phyloP scores from a whole-genome alignment of 2,113 vertebrate genomes.

The Prinia subflava region DNA sequence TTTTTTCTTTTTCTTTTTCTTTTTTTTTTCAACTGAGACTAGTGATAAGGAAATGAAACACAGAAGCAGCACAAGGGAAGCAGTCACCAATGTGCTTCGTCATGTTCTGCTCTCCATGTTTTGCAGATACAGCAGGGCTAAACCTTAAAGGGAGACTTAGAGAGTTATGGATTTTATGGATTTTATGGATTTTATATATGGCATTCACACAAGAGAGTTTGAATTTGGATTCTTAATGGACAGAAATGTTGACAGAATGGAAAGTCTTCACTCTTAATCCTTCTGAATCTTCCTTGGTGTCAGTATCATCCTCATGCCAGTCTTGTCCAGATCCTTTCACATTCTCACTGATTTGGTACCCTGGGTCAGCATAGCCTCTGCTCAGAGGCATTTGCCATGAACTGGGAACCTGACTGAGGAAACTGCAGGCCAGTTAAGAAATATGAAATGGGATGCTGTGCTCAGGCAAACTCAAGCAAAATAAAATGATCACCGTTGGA shows the following conservation, averaged over 20 bases:
- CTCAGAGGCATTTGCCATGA: background rate
- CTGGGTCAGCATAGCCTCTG: fast-evolving
- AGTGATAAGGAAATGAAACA: background rate
- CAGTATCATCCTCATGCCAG: background rate
- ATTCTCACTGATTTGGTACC: background rate
- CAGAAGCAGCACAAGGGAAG: background rate
- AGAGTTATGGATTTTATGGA: background rate
- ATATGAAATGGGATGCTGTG: background rate
- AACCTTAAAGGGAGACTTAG: background rate
- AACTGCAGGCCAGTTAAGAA: background rate
- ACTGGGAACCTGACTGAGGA: background rate
- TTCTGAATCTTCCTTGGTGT: background rate
- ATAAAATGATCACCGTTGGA: fast-evolving
- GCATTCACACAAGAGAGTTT: background rate
- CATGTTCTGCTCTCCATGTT: background rate
- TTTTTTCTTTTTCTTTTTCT: too few relatives aligned
- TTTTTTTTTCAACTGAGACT: fast-evolving
- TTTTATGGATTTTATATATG: background rate
- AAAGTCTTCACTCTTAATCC: background rate
- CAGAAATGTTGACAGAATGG: background rate
- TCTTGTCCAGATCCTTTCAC: background rate
- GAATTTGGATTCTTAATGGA: background rate
- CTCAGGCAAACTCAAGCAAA: background rate
- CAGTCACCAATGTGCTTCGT: background rate
- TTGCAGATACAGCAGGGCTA: background rate